A percentile compares a stretch with the other conserved stretches of the same genome.
These are phyloP conservation scores for Wasmannia auropunctata DNA, from an alignment of 1,140 invertebrate species.

Conservation along the genomic window DNA sequence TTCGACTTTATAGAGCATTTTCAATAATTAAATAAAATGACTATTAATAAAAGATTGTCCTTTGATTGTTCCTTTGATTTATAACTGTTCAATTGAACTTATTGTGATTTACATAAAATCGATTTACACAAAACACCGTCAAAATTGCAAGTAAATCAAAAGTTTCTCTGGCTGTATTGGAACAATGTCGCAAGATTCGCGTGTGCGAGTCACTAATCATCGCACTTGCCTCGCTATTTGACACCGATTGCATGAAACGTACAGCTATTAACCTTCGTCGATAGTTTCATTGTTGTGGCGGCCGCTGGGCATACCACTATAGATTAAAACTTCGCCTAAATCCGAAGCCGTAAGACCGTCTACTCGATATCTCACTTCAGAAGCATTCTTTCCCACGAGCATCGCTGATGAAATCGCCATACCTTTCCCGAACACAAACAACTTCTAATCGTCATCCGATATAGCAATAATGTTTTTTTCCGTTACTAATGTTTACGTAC, in stretches of 20 bases:
- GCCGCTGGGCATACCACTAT: background rate
- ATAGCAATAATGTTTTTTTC: background rate
- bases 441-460: background rate
- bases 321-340: constrained; percentile 6
- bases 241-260: constrained; percentile 21
- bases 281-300: constrained; percentile 1
- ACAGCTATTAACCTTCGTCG: constrained; percentile 24
- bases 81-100: background rate
- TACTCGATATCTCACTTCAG: constrained; percentile 1
- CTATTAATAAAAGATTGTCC: background rate
- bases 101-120: background rate
- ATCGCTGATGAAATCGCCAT: background rate
- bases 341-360: constrained; percentile 2
- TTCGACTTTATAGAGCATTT: no score
- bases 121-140: background rate
- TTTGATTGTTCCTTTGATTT: background rate
- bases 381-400: background rate
- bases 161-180: background rate
- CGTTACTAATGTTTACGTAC: background rate
- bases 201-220: constrained; percentile 1
- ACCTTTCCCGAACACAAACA: background rate
- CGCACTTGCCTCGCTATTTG: constrained; percentile 32
- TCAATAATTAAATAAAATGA: no score
- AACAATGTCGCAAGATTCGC: background rate
- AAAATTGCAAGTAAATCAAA: background rate